Conservation (phyloP, 2,888 invertebrate species). For the Standfussiana lucernea region DNA sequence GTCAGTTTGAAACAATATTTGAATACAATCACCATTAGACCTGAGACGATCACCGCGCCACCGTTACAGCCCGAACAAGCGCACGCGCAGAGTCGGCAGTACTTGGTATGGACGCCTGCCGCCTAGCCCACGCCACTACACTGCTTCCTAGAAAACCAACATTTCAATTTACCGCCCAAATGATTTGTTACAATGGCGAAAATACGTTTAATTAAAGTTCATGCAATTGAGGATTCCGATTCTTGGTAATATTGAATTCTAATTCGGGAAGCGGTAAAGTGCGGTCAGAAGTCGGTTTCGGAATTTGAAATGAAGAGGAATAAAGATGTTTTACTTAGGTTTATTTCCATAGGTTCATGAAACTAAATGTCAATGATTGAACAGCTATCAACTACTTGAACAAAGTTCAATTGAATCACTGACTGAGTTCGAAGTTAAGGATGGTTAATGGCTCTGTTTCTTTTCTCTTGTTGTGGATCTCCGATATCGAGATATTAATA, state of each 20-base stretch:
- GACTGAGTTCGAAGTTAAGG: neutral
- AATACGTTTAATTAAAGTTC: slow-evolving; percentile 63
- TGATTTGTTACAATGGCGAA: slow-evolving; percentile 75
- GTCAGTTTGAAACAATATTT: slow-evolving; percentile 70
- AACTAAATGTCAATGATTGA: slow-evolving; percentile 27
- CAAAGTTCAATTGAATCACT: slow-evolving; percentile 14
- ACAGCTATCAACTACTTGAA: slow-evolving; percentile 8
- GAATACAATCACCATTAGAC: slow-evolving; percentile 75
- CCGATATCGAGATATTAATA: neutral
- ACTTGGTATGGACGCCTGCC: slow-evolving; percentile 58
- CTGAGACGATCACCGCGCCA: slow-evolving; percentile 66
- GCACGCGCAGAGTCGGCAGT: slow-evolving; percentile 44
- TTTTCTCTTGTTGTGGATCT: slow-evolving; percentile 13
- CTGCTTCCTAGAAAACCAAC: slow-evolving; percentile 76
- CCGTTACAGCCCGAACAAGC: slow-evolving; percentile 60
- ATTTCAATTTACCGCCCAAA: slow-evolving; percentile 75
- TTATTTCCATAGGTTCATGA: neutral
- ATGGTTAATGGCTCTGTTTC: neutral
- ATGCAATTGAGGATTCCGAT: slow-evolving; percentile 26
- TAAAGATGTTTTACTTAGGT: neutral
- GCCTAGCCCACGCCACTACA: slow-evolving; percentile 71
- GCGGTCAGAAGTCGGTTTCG: slow-evolving; percentile 16
- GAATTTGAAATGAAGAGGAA: slow-evolving; percentile 50
- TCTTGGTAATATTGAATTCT: slow-evolving; percentile 53
- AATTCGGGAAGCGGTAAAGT: slow-evolving; percentile 41